These are phyloP conservation scores for Lysiphlebus fabarum DNA, from an alignment of 1,140 invertebrate genomes.

Conservation along the genomic window DNA sequence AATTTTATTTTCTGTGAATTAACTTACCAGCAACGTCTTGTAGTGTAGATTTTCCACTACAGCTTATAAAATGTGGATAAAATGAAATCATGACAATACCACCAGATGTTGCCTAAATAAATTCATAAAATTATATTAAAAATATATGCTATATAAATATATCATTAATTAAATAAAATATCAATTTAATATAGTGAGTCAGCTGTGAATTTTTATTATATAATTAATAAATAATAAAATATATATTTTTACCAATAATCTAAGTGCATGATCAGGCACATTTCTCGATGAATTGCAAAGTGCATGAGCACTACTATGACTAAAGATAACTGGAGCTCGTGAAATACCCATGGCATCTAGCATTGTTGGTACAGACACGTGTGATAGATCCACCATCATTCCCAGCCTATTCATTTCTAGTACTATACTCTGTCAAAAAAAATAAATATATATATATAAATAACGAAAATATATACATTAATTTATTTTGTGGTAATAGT, in stretches of 20 bases:
- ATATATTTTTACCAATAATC: conserved; percentile 67
- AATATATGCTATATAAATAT: conserved; percentile 20
- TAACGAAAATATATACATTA: background rate
- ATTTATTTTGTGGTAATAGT: too few relatives aligned
- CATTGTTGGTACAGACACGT: conserved; percentile 79
- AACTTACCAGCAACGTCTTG: conserved; percentile 68
- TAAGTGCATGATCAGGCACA: conserved; percentile 79
- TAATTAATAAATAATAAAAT: conserved; percentile 10
- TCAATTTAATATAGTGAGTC: too few relatives aligned
- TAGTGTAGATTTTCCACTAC: conserved; percentile 69
- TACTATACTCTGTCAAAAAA: conserved; percentile 66
- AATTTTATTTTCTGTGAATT: conserved; percentile 21
- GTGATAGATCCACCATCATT: conserved; percentile 89
- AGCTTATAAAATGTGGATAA: conserved; percentile 81
- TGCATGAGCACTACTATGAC: conserved; percentile 80
- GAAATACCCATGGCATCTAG: conserved; percentile 71
- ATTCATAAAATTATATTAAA: conserved; percentile 14
- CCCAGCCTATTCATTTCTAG: conserved; percentile 83
- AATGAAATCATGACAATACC: conserved; percentile 90
- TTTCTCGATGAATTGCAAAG: conserved; percentile 84
- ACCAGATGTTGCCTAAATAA: conserved; percentile 68
- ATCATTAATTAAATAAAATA: conserved; percentile 3
- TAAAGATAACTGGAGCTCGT: conserved; percentile 83
- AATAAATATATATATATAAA: conserved; percentile 12
- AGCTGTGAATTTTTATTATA: background rate